Conservation (phyloP, 2,113 vertebrate species). For the Oriolus oriolus region DNA sequence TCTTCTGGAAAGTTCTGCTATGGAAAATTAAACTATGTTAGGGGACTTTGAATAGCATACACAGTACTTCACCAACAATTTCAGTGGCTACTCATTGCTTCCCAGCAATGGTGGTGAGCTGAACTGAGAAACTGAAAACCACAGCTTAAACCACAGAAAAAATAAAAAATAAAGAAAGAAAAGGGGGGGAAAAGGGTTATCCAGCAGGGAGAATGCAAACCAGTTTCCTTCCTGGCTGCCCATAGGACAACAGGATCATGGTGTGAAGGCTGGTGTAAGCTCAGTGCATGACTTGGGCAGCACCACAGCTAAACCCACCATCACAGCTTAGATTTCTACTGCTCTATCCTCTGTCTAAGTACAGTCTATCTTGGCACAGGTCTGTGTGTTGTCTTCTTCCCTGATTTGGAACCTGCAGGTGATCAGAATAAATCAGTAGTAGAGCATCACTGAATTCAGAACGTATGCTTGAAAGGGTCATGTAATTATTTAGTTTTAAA, state of each 20-base stretch:
- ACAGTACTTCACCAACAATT: not conserved
- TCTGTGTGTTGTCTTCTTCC: not conserved
- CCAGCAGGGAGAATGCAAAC: not conserved
- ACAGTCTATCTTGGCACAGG: not conserved
- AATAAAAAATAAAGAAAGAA: fast-evolving
- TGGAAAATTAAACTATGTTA: not conserved
- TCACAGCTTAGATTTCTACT: not conserved
- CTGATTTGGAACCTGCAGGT: not conserved
- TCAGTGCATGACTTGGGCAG: not conserved
- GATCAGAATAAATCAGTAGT: not conserved
- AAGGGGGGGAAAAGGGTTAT: fast-evolving
- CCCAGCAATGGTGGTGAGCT: not conserved
- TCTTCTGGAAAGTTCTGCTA: not conserved
- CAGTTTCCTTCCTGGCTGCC: not conserved
- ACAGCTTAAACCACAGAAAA: not conserved
- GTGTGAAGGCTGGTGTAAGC: not conserved
- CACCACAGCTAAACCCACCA: not conserved
- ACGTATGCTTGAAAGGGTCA: not conserved
- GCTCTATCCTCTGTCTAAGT: not conserved
- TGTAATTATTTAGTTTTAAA: not conserved
- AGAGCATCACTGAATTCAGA: not conserved
- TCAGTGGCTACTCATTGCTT: not conserved
- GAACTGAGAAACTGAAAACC: not conserved
- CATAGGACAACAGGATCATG: not conserved
- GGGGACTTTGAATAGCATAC: not conserved